Conservation (phyloP, 2,797 vertebrate genomes). For the Bradypus variegatus region DNA sequence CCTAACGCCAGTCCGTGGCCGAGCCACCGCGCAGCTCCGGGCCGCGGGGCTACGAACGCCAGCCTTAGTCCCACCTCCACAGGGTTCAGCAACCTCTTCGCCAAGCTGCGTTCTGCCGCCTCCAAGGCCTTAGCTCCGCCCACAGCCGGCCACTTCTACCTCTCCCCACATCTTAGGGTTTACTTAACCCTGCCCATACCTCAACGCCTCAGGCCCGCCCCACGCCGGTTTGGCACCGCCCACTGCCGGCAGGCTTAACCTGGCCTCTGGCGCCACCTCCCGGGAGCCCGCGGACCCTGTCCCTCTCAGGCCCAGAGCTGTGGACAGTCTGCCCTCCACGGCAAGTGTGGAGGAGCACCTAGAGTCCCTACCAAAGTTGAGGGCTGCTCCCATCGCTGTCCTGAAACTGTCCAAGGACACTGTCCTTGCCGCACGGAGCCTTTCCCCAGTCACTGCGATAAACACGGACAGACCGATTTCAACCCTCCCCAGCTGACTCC, state of each 20-base stretch:
- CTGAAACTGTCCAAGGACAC: neutral
- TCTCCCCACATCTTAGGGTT: accelerated
- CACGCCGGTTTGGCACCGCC: neutral
- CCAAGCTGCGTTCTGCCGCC: accelerated
- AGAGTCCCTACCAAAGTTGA: neutral
- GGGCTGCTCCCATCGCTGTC: neutral
- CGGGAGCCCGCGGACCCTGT: neutral
- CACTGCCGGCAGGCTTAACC: neutral
- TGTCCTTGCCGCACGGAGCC: neutral
- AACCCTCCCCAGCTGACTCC: neutral
- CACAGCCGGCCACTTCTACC: neutral
- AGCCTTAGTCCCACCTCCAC: neutral
- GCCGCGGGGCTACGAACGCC: too few relatives aligned
- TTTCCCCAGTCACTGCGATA: neutral
- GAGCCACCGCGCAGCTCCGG: neutral
- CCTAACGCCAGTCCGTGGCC: neutral
- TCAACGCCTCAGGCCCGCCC: neutral
- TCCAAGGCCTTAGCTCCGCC: neutral
- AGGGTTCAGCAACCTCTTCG: accelerated
- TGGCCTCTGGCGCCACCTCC: slow-evolving; percentile 58
- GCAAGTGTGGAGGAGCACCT: neutral
- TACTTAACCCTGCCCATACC: neutral
- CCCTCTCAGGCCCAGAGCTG: neutral
- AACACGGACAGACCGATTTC: neutral
- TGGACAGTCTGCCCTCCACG: neutral